phyloP scores from a whole-genome alignment of 2,113 vertebrate species.

The Lontra canadensis region DNA sequence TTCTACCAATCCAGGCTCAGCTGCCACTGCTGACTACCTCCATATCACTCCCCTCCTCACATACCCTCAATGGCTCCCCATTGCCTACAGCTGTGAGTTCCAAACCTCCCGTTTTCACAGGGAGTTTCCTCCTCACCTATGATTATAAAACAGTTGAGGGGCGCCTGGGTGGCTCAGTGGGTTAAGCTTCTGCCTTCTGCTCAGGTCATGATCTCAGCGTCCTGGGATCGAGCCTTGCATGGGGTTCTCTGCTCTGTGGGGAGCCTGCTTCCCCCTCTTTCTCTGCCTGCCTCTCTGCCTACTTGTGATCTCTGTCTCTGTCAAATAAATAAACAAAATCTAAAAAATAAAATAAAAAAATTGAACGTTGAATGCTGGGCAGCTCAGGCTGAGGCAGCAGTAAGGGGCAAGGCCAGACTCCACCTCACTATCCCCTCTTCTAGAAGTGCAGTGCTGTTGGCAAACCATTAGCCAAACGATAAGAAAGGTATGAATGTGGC shows the following conservation, averaged over 20 bases:
- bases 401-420: not conserved
- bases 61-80: not conserved
- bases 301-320: too few relatives aligned
- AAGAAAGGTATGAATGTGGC: not conserved
- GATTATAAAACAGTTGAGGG: not conserved
- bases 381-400: not conserved
- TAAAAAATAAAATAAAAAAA: too few relatives aligned
- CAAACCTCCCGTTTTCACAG: not conserved
- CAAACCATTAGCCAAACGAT: slow-evolving; percentile 15
- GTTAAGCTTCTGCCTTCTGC: too few relatives aligned
- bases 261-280: too few relatives aligned
- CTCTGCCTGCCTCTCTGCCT: too few relatives aligned
- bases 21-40: not conserved
- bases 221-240: too few relatives aligned
- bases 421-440: not conserved
- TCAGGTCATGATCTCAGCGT: too few relatives aligned
- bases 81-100: not conserved
- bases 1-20: not conserved
- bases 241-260: too few relatives aligned
- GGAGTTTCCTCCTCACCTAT: not conserved
- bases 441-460: not conserved
- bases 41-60: not conserved
- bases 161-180: too few relatives aligned
- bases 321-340: too few relatives aligned
- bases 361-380: not conserved